phyloP scores from a whole-genome alignment of 2,888 invertebrate genomes.

The Drosophila anomalata region DNA sequence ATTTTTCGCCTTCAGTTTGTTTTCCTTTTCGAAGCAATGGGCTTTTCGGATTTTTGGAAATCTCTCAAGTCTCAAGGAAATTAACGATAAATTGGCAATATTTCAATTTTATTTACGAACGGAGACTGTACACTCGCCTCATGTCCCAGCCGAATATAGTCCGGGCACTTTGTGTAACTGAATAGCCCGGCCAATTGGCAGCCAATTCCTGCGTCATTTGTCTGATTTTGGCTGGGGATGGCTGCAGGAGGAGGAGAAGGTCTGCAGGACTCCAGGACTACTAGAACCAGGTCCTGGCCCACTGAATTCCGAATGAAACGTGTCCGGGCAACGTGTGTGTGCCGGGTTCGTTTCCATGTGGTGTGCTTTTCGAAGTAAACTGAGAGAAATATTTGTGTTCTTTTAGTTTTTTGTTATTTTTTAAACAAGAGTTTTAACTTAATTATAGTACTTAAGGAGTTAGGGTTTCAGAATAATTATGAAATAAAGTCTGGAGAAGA shows the following conservation, averaged over 20 bases:
- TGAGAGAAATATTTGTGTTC: background rate
- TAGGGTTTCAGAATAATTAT: no score
- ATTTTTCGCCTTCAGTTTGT: background rate
- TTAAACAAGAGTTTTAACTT: background rate
- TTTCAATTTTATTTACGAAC: background rate
- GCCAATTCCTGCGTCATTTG: conserved; percentile 23
- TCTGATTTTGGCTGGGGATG: conserved; percentile 4
- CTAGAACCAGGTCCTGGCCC: background rate
- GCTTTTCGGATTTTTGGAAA: background rate
- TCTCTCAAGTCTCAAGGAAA: background rate
- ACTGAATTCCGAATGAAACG: conserved; percentile 37
- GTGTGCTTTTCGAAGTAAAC: background rate
- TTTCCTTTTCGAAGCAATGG: no score
- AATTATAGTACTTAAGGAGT: background rate
- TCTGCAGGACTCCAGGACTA: background rate
- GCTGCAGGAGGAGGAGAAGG: background rate
- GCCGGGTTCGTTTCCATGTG: conserved; percentile 12
- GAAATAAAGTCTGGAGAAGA: no score
- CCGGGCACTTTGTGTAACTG: background rate
- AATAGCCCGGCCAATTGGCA: conserved; percentile 16
- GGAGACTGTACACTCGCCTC: no score
- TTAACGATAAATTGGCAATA: background rate
- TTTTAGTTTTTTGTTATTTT: no score
- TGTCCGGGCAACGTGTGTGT: conserved; percentile 51
- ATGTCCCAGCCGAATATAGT: no score